Evolutionary conservation across 92 coral and sea anemone genomes (phyloP).

Genomic region (Nematostella vectensis): DNA sequence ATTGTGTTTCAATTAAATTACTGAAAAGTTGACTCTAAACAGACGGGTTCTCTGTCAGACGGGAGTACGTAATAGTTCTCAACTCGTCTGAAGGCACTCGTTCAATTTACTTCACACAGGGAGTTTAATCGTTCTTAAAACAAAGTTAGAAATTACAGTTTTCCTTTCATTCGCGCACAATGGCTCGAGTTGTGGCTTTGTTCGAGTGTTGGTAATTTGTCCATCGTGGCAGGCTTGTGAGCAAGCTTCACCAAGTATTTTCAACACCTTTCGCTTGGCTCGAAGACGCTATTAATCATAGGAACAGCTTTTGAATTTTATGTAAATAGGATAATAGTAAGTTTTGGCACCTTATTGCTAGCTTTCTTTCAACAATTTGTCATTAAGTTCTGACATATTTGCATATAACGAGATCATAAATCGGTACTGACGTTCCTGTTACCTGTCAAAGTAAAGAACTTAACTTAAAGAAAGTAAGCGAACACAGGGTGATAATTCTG

Average conservation of each 20-base stretch:
- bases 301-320: conserved; percentile 54
- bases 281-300: conserved; percentile 74
- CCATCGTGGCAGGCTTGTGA: conserved; percentile 44
- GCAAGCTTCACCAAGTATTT: conserved; percentile 26
- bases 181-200: conserved; percentile 35
- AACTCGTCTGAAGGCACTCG: too few species aligned
- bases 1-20: too few species aligned
- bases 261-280: conserved; percentile 71
- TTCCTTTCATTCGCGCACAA: conserved; percentile 43
- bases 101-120: too few species aligned
- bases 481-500: too few species aligned
- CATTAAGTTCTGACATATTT: conserved; percentile 55
- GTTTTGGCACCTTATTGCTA: conserved; percentile 57
- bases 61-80: too few species aligned
- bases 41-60: too few species aligned
- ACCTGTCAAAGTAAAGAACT: too few species aligned
- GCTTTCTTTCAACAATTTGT: conserved; percentile 63
- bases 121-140: conserved; percentile 23
- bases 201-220: conserved; percentile 61
- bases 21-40: too few species aligned
- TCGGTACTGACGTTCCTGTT: conserved; percentile 4
- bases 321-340: conserved; percentile 71
- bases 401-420: conserved; percentile 13
- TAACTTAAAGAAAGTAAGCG: too few species aligned
- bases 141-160: conserved; percentile 31